Percentiles rank a stretch among this genome's conserved stretches.
Evolutionary conservation across 2,888 invertebrate species (phyloP).

Genomic region (Listrodromus nycthemerus): DNA sequence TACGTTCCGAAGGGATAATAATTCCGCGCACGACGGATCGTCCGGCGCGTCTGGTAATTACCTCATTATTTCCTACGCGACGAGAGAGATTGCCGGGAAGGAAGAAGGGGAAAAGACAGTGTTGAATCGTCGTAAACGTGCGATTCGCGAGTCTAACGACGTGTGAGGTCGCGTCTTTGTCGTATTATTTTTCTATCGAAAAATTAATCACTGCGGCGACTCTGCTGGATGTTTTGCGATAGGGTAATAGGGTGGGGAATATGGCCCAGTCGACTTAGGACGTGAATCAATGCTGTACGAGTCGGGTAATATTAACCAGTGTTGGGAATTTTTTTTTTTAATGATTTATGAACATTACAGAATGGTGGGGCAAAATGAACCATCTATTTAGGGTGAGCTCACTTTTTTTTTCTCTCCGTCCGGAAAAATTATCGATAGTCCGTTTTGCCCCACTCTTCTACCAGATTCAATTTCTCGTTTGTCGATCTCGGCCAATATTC

Average conservation of each 20-base stretch:
- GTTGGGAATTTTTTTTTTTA: no score
- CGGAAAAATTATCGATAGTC: no score
- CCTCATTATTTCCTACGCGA: conserved; percentile 71
- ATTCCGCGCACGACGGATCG: conserved; percentile 68
- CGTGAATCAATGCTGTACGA: no score
- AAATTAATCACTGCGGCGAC: not conserved
- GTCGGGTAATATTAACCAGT: no score
- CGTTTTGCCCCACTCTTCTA: no score
- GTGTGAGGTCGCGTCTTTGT: not conserved
- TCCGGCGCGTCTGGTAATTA: conserved; percentile 74
- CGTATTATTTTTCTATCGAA: not conserved
- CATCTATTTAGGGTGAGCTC: no score
- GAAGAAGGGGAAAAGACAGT: conserved; percentile 5
- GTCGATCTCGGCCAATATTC: no score
- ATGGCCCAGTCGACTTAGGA: no score
- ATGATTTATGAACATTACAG: no score
- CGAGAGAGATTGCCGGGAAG: not conserved
- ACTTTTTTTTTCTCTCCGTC: no score
- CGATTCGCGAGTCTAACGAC: not conserved
- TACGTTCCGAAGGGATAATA: conserved; percentile 61
- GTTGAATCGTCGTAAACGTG: not conserved
- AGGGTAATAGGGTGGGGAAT: no score
- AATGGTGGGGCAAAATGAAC: no score
- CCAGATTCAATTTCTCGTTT: not conserved
- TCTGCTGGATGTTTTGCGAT: not conserved